Evolutionary conservation across 1,140 invertebrate genomes (phyloP), one percentile per base, ranked within the genome.

Genomic region (Calephelis nemesis): DNA sequence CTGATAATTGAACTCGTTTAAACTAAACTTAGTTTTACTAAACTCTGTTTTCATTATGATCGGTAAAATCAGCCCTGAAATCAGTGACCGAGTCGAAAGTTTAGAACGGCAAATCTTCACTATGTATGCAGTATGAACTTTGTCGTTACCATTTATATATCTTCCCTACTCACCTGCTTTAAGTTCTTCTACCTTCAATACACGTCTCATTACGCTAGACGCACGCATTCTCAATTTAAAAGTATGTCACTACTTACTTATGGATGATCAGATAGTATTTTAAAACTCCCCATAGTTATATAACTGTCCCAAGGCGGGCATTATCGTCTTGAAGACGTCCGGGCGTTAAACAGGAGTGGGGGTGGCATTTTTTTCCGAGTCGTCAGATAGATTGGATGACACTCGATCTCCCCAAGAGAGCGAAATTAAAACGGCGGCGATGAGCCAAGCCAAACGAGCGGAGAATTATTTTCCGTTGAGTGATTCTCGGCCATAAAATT

Each of bases 401-500:
- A 90, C 88, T 87, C 86, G 88, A 90, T 88, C 87, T 86, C 85
- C 83, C 83, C 77, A 77, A 86, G 84, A 85, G 82, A 76, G 83
- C 84, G 82, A 90, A 90, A 90, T 90, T 89, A 90, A 90, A 90
- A 89, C 82, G 85, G 75, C 81, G 84, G 85, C 85, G 85, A 90
- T 88, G 87, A 88, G 84, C 83, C 85, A 72, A 80, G 78, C 77
- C 85, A 79, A 87, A 87, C 77, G 85, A 81, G 78, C 80, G 72
- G 73, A 76, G 85, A 89, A 90, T 90, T 87, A 90, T 90, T 90
- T 88, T 88, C 85, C 87, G 84, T 86, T 90, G 85, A 88, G 86
- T 90, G 88, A 90, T 90, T 90, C 84, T 77, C 68, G 82, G 74
- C 85, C 87, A 91, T 91, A 91, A 89, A 91, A 89, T 83, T 88